Evolutionary conservation across 2,888 invertebrate genomes (phyloP), one percentile per base, ranked within the genome.

Genomic region (Dimorphilus gyrociliatus): DNA sequence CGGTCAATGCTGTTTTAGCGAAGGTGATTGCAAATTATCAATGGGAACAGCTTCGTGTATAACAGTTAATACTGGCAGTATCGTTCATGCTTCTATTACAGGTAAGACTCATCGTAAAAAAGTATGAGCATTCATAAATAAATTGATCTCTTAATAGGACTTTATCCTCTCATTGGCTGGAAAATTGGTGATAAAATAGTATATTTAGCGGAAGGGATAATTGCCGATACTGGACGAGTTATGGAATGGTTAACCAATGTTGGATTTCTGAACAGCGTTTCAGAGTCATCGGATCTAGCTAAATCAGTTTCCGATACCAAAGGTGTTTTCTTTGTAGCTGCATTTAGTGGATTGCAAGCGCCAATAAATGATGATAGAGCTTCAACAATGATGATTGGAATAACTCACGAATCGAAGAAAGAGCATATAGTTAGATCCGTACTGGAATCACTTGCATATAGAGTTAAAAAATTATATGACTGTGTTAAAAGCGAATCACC

Each of bases 251-350:
- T n/a, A n/a, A n/a, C n/a, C n/a, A n/a, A n/a, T 24, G 13, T 14
- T 14, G 3, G 15, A 15, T 24, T 3, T 4, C 24, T 3, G 24
- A 15, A 14, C 13, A 24, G 5, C 15, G 24, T 10, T n/a, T 21
- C 10, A 21, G n/a, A 10, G 10, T 16, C 14, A 8, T 33, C 35
- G 4, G 34, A 36, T 4, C 12, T 8, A 23, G 38, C 34, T 55
- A 76, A 76, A 72, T 36, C 61, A 39, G 86, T 88, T 28, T 73
- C 76, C 53, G 79, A 79, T 25, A 82, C 85, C 0, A 85, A 82
- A 0, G 92, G 90, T 49, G 86, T 90, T 2, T 90, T 86, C 60
- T 92, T 97, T 60, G 92, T 94, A 18, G 90, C 92, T 0, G 90
- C 90, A 0, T 90, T 97, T 59, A 81, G 79, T 34, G 94, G 92